Evolutionary conservation across 2,888 invertebrate species (phyloP).

Genomic region (Deilephila porcellus): DNA sequence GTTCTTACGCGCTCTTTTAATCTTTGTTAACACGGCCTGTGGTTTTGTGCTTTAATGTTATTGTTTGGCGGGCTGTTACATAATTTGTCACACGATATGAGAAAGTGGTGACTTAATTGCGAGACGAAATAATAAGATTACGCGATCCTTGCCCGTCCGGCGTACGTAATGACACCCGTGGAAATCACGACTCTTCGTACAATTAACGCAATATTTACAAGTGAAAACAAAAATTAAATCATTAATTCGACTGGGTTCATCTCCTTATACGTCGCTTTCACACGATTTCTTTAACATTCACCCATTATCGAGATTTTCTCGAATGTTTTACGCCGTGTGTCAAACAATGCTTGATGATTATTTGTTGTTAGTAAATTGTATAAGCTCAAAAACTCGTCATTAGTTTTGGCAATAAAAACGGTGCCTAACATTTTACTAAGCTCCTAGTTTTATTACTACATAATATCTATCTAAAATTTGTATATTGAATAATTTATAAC

Average conservation of each 20-base stretch:
- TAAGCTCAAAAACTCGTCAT: not conserved
- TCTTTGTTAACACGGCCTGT: conserved; percentile 55
- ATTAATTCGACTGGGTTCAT: conserved; percentile 42
- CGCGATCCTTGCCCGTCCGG: conserved; percentile 41
- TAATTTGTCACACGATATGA: conserved; percentile 68
- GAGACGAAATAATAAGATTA: conserved; percentile 52
- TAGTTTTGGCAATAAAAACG: not conserved
- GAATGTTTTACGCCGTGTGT: conserved; percentile 30
- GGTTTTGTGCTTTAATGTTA: conserved; percentile 48
- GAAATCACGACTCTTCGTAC: conserved; percentile 49
- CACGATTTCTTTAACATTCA: conserved; percentile 58
- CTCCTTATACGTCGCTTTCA: conserved; percentile 56
- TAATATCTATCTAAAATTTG: too few relatives aligned
- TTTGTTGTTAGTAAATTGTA: not conserved
- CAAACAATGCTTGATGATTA: conserved; percentile 23
- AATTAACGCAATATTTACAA: conserved; percentile 45
- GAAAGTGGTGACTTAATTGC: conserved; percentile 67
- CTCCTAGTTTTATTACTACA: too few relatives aligned
- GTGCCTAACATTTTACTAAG: not conserved
- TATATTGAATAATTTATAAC: not conserved
- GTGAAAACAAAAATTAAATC: conserved; percentile 43
- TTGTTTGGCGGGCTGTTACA: conserved; percentile 58
- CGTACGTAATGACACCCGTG: conserved; percentile 46
- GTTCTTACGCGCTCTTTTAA: conserved; percentile 39
- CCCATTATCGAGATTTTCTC: conserved; percentile 33